phyloP scores from a whole-genome alignment of 2,797 vertebrate species.

The Typhlichthys eigenmanni region DNA sequence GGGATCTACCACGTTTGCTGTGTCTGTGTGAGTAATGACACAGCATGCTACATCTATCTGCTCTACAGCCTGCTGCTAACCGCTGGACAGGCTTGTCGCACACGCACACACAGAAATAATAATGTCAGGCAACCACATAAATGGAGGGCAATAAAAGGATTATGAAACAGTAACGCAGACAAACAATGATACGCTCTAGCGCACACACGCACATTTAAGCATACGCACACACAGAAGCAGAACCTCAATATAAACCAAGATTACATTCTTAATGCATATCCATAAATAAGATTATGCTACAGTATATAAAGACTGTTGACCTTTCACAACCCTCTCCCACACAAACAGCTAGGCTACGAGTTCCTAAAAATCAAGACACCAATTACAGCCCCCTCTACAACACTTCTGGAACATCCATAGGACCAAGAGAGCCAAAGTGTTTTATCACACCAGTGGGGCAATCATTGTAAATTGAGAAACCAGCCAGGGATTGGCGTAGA shows the following conservation, averaged over 20 bases:
- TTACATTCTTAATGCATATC: neutral
- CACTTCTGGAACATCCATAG: conserved; percentile 7
- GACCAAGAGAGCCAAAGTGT: conserved; percentile 13
- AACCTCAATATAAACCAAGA: neutral
- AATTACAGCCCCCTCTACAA: neutral
- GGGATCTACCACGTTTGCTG: conserved; percentile 37
- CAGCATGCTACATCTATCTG: conserved; percentile 51
- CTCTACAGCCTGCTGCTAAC: conserved; percentile 33
- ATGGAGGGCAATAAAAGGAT: neutral
- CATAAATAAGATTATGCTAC: neutral
- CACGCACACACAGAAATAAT: conserved; percentile 12
- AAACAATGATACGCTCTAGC: neutral
- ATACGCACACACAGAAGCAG: conserved; percentile 5
- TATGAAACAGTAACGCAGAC: neutral
- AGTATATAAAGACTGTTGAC: neutral
- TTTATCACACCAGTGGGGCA: conserved; percentile 23
- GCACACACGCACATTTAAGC: neutral
- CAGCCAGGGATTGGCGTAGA: conserved; percentile 9
- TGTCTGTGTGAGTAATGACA: conserved; percentile 62
- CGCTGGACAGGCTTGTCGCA: neutral
- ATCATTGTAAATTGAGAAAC: conserved; percentile 38
- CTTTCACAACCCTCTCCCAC: conserved; percentile 4
- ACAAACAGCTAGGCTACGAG: conserved; percentile 1
- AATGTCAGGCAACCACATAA: neutral
- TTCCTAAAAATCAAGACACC: conserved; percentile 3